These are phyloP conservation scores for Aulostomus chinensis DNA, from an alignment of 2,797 vertebrate genomes.

Conservation along the genomic window DNA sequence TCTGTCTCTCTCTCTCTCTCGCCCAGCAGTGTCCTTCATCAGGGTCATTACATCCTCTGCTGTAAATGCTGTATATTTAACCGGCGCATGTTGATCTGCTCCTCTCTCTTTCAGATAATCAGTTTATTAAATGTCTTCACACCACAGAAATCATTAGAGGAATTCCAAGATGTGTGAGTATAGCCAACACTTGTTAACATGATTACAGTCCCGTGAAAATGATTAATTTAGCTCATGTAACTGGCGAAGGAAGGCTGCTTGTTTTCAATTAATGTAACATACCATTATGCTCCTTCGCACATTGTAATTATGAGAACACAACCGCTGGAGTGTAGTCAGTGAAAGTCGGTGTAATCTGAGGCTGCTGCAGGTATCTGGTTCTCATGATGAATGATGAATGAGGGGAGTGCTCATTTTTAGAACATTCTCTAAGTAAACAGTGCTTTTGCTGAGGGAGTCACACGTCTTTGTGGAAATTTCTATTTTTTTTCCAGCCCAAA, in stretches of 20 bases:
- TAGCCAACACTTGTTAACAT: conserved; percentile 14
- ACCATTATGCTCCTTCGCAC: conserved; percentile 15
- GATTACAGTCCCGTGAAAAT: neutral
- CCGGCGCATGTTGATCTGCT: conserved; percentile 11
- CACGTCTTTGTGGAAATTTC: too few relatives aligned
- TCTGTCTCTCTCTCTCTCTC: too few relatives aligned
- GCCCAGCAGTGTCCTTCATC: too few relatives aligned
- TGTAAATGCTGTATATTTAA: conserved; percentile 26
- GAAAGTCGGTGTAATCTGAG: conserved; percentile 51
- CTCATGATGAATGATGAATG: conserved; percentile 56
- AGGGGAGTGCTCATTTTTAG: conserved; percentile 29
- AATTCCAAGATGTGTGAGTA: conserved; percentile 99
- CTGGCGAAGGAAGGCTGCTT: neutral
- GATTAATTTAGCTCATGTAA: neutral
- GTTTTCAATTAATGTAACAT: conserved; percentile 6
- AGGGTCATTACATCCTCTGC: too few relatives aligned
- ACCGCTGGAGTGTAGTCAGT: conserved; percentile 16
- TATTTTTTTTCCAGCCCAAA: too few relatives aligned
- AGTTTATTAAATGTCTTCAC: conserved; percentile 99
- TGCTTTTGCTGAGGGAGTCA: too few relatives aligned
- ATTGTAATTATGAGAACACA: conserved; percentile 17
- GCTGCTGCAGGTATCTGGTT: conserved; percentile 35
- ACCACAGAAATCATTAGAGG: conserved; percentile 98
- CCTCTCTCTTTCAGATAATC: conserved; percentile 91
- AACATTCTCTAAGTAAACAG: conserved; percentile 11